phyloP scores from a whole-genome alignment of 2,888 invertebrate species.

The Boloria selene region DNA sequence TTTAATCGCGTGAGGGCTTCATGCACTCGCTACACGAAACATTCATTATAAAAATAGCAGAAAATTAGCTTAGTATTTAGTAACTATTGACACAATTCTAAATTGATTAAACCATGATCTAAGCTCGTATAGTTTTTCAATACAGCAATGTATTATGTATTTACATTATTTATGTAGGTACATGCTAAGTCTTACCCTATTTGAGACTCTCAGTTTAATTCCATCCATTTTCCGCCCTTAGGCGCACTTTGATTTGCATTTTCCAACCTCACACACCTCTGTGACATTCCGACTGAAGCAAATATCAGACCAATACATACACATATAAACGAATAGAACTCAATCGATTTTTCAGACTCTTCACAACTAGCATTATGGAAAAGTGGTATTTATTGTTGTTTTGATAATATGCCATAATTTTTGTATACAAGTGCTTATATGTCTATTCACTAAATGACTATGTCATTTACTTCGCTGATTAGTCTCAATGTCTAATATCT shows the following conservation, averaged over 20 bases:
- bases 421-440: not conserved
- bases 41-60: constrained; percentile 15
- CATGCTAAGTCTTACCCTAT: too few species aligned
- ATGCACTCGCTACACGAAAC: constrained; percentile 18
- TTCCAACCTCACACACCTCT: constrained; percentile 3
- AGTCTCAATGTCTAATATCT: constrained; percentile 11
- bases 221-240: constrained; percentile 3
- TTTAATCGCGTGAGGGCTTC: constrained; percentile 17
- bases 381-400: too few species aligned
- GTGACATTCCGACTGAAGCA: constrained; percentile 2
- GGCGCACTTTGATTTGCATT: not conserved
- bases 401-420: not conserved
- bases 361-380: too few species aligned
- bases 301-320: not conserved
- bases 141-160: too few species aligned
- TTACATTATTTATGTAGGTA: too few species aligned
- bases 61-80: constrained; percentile 5
- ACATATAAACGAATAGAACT: not conserved
- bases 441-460: not conserved
- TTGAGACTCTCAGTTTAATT: not conserved
- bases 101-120: not conserved
- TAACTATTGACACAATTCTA: not conserved
- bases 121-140: too few species aligned
- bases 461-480: constrained; percentile 10
- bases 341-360: too few species aligned